phyloP scores from a whole-genome alignment of 2,888 invertebrate genomes.

The Mythimna pallens region DNA sequence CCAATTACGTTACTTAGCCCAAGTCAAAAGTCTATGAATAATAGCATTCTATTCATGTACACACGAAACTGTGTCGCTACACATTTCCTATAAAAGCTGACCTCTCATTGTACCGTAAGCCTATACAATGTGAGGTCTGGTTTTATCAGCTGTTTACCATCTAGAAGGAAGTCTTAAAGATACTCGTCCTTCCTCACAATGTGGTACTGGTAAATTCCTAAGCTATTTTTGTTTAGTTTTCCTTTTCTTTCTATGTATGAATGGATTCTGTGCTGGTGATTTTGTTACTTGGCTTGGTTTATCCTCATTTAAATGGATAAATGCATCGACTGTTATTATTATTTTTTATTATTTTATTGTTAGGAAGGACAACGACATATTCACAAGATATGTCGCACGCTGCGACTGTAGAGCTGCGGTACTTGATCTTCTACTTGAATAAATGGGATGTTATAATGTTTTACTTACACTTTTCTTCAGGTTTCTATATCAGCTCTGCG shows the following conservation, averaged over 20 bases:
- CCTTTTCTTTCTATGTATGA: conserved; percentile 28
- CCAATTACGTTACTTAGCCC: conserved; percentile 16
- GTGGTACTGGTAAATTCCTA: conserved; percentile 35
- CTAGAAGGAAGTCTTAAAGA: conserved; percentile 23
- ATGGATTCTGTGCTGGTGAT: not conserved
- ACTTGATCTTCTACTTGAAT: too few relatives aligned
- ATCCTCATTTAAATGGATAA: not conserved
- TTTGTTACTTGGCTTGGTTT: not conserved
- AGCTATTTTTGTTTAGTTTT: conserved; percentile 38
- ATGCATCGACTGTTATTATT: not conserved
- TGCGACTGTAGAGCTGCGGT: too few relatives aligned
- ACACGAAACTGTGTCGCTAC: too few relatives aligned
- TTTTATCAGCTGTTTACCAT: conserved; percentile 2
- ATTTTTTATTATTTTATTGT: too few relatives aligned
- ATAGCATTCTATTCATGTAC: conserved; percentile 32
- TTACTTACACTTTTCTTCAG: too few relatives aligned
- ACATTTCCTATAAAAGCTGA: not conserved
- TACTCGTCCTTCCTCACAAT: conserved; percentile 28
- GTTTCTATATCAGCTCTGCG: too few relatives aligned
- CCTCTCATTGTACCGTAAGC: not conserved
- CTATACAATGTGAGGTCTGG: not conserved
- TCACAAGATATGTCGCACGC: too few relatives aligned
- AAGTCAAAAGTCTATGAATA: conserved; percentile 9
- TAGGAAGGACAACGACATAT: too few relatives aligned
- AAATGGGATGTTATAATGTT: too few relatives aligned